These are phyloP conservation scores for Siniperca obscura DNA, from an alignment of 2,797 vertebrate genomes.

Conservation along the genomic window DNA sequence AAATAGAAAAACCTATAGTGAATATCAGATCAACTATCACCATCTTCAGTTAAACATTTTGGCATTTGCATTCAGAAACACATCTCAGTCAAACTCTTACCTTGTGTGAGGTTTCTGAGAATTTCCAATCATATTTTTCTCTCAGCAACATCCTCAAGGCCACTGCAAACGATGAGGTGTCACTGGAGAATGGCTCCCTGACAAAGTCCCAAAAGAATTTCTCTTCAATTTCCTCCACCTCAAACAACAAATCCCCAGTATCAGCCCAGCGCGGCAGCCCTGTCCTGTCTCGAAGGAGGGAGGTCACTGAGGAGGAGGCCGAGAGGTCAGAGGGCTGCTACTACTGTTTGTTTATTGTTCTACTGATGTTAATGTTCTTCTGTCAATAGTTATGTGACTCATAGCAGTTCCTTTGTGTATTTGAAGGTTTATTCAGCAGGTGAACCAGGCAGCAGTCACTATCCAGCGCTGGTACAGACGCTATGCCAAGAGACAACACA, in stretches of 20 bases:
- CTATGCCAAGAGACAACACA: constrained; percentile 75
- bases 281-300: constrained; percentile 74
- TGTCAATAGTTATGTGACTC: neutral
- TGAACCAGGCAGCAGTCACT: constrained; percentile 90
- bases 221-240: constrained; percentile 80
- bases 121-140: neutral
- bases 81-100: neutral
- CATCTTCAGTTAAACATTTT: neutral
- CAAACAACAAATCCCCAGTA: constrained; percentile 76
- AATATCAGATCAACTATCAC: neutral
- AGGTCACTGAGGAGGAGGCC: constrained; percentile 95
- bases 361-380: neutral
- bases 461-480: constrained; percentile 96
- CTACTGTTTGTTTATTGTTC: neutral
- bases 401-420: constrained; percentile 10
- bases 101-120: neutral
- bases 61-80: neutral
- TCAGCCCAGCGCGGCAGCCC: constrained; percentile 61
- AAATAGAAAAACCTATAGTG: neutral
- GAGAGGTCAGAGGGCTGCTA: constrained; percentile 86
- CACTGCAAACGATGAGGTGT: constrained; percentile 83
- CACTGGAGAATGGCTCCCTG: constrained; percentile 81
- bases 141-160: constrained; percentile 93
- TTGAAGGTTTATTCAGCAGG: constrained; percentile 92
- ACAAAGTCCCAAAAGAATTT: constrained; percentile 93